A percentile compares a stretch with the other conserved stretches of the same genome.
phyloP scores from a whole-genome alignment of 2,888 invertebrate species.

The Gasteruption jaculator region DNA sequence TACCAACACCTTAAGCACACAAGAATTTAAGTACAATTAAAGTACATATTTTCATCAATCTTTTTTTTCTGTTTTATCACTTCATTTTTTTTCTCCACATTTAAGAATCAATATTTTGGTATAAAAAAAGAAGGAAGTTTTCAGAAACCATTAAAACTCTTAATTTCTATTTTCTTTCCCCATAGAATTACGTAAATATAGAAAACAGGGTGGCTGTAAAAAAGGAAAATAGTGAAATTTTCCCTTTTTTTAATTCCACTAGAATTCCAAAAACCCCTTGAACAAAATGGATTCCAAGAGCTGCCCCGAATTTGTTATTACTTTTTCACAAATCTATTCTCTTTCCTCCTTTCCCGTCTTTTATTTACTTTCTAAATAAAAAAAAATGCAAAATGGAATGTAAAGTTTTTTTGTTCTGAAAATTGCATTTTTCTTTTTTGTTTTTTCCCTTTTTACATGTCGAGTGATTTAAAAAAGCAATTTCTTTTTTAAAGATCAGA shows the following conservation, averaged over 20 bases:
- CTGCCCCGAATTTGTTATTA: not conserved
- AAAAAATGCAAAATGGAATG: slow-evolving; percentile 23
- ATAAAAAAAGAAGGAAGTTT: too few relatives aligned
- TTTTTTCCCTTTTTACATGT: slow-evolving; percentile 18
- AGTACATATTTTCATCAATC: too few relatives aligned
- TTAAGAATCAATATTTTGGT: too few relatives aligned
- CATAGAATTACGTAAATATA: slow-evolving; percentile 8
- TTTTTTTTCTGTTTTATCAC: too few relatives aligned
- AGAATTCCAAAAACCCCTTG: not conserved
- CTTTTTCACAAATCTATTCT: slow-evolving; percentile 9
- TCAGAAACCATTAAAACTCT: too few relatives aligned
- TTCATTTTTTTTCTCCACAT: too few relatives aligned
- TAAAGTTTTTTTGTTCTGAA: slow-evolving; percentile 8
- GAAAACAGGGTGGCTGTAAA: not conserved
- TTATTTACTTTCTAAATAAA: slow-evolving; percentile 8
- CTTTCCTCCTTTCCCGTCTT: slow-evolving; percentile 14
- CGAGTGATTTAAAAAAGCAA: too few relatives aligned
- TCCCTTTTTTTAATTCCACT: not conserved
- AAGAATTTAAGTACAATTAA: too few relatives aligned
- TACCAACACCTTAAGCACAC: too few relatives aligned
- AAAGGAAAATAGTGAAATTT: not conserved
- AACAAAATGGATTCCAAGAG: not conserved
- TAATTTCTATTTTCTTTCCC: too few relatives aligned
- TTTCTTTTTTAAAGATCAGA: too few relatives aligned
- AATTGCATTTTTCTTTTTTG: slow-evolving; percentile 6